Evolutionary conservation across 2,888 invertebrate genomes (phyloP).

Genomic region (Capitulum mitella): DNA sequence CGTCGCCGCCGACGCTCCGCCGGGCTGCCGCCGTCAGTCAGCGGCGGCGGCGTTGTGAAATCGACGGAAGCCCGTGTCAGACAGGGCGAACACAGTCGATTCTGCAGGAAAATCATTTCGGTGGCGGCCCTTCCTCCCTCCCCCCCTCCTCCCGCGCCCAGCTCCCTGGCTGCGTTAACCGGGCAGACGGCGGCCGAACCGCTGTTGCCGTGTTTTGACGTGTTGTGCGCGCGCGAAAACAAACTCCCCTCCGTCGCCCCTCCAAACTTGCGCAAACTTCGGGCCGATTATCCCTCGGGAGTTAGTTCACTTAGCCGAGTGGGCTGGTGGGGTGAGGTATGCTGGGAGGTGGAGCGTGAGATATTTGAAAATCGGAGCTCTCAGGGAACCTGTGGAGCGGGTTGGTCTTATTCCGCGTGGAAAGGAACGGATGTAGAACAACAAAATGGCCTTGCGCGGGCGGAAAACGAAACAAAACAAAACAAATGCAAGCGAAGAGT

Average conservation of each 20-base stretch:
- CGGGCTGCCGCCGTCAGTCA: background rate
- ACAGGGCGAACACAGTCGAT: background rate
- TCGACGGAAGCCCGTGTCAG: background rate
- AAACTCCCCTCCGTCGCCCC: background rate
- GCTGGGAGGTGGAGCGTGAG: background rate
- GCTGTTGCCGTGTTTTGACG: constrained; percentile 9
- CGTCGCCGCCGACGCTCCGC: background rate
- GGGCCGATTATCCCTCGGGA: background rate
- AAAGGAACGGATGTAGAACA: no score
- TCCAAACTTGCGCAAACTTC: background rate
- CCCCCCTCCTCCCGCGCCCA: background rate
- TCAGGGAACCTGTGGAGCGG: no score
- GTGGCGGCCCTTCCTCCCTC: background rate
- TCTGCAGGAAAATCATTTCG: background rate
- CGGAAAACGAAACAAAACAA: no score
- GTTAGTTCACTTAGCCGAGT: background rate
- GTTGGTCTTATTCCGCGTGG: no score
- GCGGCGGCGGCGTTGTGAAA: background rate
- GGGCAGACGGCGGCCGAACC: background rate
- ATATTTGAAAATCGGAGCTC: no score
- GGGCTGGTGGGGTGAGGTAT: background rate
- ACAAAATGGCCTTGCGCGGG: no score
- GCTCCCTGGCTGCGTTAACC: no score
- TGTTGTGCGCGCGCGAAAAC: constrained; percentile 2
- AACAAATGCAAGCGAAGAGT: no score